A percentile compares a stretch with the other conserved stretches of the same genome.
phyloP scores from a whole-genome alignment of 1,140 invertebrate species.

The Zaprionus africanus region DNA sequence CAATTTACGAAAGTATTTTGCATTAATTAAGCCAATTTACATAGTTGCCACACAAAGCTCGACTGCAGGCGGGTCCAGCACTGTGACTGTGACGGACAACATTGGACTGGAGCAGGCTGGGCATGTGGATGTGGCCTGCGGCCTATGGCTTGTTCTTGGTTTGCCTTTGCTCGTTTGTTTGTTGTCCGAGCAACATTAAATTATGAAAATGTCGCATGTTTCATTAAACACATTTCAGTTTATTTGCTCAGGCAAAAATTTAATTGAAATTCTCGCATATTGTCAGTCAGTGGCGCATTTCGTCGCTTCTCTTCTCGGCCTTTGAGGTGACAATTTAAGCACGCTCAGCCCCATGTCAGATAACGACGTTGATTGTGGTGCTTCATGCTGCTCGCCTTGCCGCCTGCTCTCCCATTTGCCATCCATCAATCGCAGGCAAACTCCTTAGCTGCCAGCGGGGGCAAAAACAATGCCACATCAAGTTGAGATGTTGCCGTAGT shows the following conservation, averaged over 20 bases:
- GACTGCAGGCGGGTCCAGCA: conserved; percentile 14
- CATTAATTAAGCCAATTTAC: conserved; percentile 71
- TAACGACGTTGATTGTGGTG: conserved; percentile 75
- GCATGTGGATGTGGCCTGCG: background rate
- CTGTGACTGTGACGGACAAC: background rate
- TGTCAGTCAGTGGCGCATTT: conserved; percentile 3
- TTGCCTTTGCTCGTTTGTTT: conserved; percentile 2
- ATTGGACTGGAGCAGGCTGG: background rate
- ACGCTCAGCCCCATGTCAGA: conserved; percentile 65
- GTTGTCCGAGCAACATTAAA: conserved; percentile 39
- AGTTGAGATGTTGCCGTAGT: conserved; percentile 66
- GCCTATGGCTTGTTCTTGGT: conserved; percentile 7
- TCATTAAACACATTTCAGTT: conserved; percentile 63
- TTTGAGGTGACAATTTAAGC: conserved; percentile 75
- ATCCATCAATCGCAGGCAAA: conserved; percentile 71
- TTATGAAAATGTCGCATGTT: conserved; percentile 59
- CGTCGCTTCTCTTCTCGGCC: background rate
- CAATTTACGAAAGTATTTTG: conserved; percentile 65
- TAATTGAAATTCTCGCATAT: conserved; percentile 64
- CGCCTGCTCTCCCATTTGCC: conserved; percentile 23
- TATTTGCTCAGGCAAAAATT: conserved; percentile 55
- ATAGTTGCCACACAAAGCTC: conserved; percentile 41
- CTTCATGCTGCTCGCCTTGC: conserved; percentile 33
- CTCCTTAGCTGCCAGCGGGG: conserved; percentile 36
- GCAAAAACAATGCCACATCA: conserved; percentile 52